These are phyloP conservation scores for Australoheros scitulus DNA, from an alignment of 2,113 vertebrate species.

Conservation along the genomic window DNA sequence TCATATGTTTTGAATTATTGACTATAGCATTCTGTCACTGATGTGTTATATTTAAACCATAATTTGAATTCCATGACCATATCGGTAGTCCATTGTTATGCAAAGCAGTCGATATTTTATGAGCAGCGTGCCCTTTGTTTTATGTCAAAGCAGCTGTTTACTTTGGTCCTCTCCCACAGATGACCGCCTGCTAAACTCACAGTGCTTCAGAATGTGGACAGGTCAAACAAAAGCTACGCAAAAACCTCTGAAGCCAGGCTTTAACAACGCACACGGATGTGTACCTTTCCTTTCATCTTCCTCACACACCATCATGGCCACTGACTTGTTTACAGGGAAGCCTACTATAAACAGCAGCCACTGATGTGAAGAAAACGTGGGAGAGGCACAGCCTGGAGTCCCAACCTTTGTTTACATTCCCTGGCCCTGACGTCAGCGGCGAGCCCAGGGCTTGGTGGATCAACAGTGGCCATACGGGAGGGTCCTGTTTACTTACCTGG, in stretches of 20 bases:
- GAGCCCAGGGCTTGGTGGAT: conserved; percentile 41
- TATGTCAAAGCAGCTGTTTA: conserved; percentile 42
- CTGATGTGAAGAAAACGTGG: conserved; percentile 56
- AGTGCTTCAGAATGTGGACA: conserved; percentile 24
- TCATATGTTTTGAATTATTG: not conserved
- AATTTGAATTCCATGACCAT: not conserved
- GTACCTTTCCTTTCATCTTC: conserved; percentile 57
- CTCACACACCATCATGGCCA: conserved; percentile 14
- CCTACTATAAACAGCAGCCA: conserved; percentile 55
- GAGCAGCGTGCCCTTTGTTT: conserved; percentile 9
- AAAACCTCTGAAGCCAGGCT: not conserved
- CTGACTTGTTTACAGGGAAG: conserved; percentile 19
- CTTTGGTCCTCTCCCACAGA: conserved; percentile 18
- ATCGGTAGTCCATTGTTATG: not conserved
- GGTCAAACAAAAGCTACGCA: conserved; percentile 44
- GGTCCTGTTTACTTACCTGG: conserved; percentile 69
- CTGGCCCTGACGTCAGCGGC: conserved; percentile 72
- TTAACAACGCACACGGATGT: conserved; percentile 61
- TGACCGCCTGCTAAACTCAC: not conserved
- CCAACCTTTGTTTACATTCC: conserved; percentile 77
- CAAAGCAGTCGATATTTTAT: not conserved
- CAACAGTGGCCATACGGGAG: conserved; percentile 54
- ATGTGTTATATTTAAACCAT: not conserved
- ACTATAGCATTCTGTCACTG: not conserved
- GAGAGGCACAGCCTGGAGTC: conserved; percentile 62